Evolutionary conservation across 2,113 vertebrate species (phyloP).

Genomic region (Procavia capensis): DNA sequence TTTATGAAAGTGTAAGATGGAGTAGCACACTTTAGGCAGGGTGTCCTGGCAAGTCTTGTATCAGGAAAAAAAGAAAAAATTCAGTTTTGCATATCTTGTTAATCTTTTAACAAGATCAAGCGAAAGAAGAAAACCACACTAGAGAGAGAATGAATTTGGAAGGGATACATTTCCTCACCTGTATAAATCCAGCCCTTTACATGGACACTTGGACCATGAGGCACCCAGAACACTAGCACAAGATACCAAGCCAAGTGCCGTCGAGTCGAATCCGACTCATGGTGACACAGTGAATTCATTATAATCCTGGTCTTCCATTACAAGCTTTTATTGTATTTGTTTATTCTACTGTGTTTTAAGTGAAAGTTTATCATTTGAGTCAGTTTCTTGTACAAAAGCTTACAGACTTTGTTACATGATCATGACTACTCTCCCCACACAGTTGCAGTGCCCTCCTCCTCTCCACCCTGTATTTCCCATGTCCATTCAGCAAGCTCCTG

Average conservation of each 20-base stretch:
- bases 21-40: neutral
- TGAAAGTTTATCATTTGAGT: too few relatives aligned
- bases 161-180: neutral
- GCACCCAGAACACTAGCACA: neutral
- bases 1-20: neutral
- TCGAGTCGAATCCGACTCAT: too few relatives aligned
- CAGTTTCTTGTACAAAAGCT: too few relatives aligned
- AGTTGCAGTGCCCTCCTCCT: too few relatives aligned
- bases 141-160: neutral
- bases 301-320: neutral
- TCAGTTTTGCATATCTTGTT: neutral
- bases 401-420: too few relatives aligned
- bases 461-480: too few relatives aligned
- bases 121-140: neutral
- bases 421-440: too few relatives aligned
- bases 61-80: neutral
- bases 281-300: neutral
- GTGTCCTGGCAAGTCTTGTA: neutral
- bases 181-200: neutral
- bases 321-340: too few relatives aligned
- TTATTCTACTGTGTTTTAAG: too few relatives aligned
- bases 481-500: too few relatives aligned
- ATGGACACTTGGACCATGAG: neutral
- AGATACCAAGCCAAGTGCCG: too few relatives aligned
- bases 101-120: neutral